A percentile compares a stretch with the other conserved stretches of the same genome.
Evolutionary conservation across 2,888 invertebrate genomes (phyloP).

Genomic region (Pristionchus exspectatus): DNA sequence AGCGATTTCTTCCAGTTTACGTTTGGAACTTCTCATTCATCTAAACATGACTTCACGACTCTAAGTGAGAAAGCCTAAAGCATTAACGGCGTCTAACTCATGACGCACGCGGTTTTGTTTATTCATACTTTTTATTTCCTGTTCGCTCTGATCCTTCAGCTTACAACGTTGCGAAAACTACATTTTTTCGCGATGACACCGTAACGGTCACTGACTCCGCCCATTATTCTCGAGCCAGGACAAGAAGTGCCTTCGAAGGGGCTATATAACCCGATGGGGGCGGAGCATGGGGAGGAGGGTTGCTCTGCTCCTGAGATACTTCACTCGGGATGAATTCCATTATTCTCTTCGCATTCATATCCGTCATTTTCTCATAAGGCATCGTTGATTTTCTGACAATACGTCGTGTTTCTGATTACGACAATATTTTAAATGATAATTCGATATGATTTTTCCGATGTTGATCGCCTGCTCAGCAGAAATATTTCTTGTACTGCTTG

Average conservation of each 20-base stretch:
- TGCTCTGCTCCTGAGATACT: not conserved
- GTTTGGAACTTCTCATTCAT: not conserved
- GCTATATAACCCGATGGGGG: slow-evolving; percentile 37
- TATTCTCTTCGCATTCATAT: not conserved
- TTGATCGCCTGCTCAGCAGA: not conserved
- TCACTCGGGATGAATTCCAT: not conserved
- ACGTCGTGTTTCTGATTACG: too few species aligned
- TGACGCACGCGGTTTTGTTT: not conserved
- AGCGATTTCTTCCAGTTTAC: not conserved
- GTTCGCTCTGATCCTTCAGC: not conserved
- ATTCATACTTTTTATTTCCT: not conserved
- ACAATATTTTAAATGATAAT: too few species aligned
- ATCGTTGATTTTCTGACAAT: too few species aligned
- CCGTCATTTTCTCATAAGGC: not conserved
- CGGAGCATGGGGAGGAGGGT: not conserved
- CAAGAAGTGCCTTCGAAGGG: slow-evolving; percentile 15
- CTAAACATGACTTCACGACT: not conserved
- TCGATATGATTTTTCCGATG: too few species aligned
- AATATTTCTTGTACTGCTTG: too few species aligned
- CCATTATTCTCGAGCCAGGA: not conserved
- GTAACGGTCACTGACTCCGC: slow-evolving; percentile 3
- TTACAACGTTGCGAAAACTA: not conserved
- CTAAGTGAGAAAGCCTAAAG: not conserved
- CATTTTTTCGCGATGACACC: not conserved
- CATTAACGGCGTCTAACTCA: not conserved